phyloP scores from a whole-genome alignment of 2,797 vertebrate genomes.

The Notolepis coatsorum region DNA sequence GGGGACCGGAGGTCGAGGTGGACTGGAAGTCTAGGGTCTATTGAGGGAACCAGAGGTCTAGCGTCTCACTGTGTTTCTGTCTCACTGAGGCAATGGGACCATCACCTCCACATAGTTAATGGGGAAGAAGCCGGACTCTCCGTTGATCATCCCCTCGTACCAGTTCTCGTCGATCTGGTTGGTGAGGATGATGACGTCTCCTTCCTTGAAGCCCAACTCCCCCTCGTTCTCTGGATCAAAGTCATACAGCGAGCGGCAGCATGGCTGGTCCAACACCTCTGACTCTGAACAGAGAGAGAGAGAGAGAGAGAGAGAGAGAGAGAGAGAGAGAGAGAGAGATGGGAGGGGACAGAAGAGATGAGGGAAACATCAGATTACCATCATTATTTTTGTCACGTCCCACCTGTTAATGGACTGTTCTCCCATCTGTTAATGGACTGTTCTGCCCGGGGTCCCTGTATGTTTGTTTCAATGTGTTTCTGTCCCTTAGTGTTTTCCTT shows the following conservation, averaged over 20 bases:
- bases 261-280: constrained; percentile 89
- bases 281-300: constrained; percentile 75
- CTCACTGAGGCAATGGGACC: constrained; percentile 90
- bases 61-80: too few species aligned
- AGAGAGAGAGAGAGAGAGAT: neutral
- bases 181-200: constrained; percentile 94
- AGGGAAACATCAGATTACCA: neutral
- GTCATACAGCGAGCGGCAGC: constrained; percentile 93
- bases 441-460: too few species aligned
- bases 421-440: too few species aligned
- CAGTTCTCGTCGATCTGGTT: constrained; percentile 98
- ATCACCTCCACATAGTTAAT: constrained; percentile 96
- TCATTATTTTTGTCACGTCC: too few species aligned
- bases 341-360: neutral
- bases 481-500: too few species aligned
- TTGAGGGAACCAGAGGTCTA: too few species aligned
- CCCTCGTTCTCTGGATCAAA: constrained; percentile 96
- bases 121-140: constrained; percentile 95
- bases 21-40: too few species aligned
- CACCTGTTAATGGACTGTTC: too few species aligned
- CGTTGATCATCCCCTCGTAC: constrained; percentile 94
- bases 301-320: neutral
- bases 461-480: constrained; percentile 1
- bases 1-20: too few species aligned
- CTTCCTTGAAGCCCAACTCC: constrained; percentile 96